A percentile compares a stretch with the other conserved stretches of the same genome.
These are phyloP conservation scores for Amazona vittata DNA, from an alignment of 2,113 vertebrate genomes.

Conservation along the genomic window DNA sequence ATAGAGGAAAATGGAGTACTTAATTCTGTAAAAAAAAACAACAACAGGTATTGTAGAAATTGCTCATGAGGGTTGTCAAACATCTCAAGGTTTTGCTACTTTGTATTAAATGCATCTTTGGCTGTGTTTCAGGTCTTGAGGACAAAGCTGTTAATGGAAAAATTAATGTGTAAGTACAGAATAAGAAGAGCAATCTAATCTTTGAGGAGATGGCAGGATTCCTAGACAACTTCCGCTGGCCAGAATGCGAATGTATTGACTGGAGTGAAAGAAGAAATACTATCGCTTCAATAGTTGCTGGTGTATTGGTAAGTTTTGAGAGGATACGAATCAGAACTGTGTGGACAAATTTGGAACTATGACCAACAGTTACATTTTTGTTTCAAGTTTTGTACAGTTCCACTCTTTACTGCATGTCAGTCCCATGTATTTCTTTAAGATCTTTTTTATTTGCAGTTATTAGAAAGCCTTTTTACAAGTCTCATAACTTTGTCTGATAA, in stretches of 20 bases:
- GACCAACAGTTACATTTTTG: neutral
- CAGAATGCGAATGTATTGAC: slow-evolving; percentile 89
- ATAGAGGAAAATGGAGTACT: neutral
- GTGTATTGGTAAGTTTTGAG: slow-evolving; percentile 81
- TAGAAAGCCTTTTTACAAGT: neutral
- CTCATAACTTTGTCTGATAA: fast-evolving
- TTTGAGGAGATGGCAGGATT: slow-evolving; percentile 86
- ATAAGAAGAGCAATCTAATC: neutral
- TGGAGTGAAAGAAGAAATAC: slow-evolving; percentile 90
- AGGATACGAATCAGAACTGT: neutral
- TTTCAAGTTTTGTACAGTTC: neutral
- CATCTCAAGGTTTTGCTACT: neutral
- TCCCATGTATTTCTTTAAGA: neutral
- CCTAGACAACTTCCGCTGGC: slow-evolving; percentile 92
- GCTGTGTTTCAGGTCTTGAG: slow-evolving; percentile 5
- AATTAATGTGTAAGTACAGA: neutral
- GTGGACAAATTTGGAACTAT: neutral
- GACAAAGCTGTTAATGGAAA: slow-evolving; percentile 43
- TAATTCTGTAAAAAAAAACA: neutral
- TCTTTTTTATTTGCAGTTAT: neutral
- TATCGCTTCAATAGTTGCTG: slow-evolving; percentile 84
- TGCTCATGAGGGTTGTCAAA: neutral
- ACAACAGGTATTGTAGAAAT: neutral
- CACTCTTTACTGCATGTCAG: neutral
- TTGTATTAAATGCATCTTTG: neutral